Evolutionary conservation across 2,888 invertebrate species (phyloP).

Genomic region (Ophion ventricosus): DNA sequence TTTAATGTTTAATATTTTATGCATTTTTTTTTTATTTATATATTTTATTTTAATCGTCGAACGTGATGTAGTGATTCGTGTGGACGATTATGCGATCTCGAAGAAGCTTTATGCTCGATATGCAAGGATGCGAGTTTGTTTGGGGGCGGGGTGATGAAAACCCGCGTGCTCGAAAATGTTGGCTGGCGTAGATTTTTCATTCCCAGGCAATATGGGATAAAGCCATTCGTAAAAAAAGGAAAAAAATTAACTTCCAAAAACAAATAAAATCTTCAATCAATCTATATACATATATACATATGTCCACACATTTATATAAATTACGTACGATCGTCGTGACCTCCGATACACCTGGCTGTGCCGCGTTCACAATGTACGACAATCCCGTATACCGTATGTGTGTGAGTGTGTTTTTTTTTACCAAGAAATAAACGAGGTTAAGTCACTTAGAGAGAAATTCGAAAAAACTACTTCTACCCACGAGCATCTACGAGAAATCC

Average conservation of each 20-base stretch:
- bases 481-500: neutral
- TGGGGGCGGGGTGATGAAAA: neutral
- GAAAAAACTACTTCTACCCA: neutral
- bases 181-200: constrained; percentile 26
- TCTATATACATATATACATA: neutral
- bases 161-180: neutral
- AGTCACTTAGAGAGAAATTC: neutral
- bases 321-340: constrained; percentile 80
- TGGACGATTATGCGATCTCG: constrained; percentile 1
- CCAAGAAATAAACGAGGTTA: constrained; percentile 49
- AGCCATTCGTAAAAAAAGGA: constrained; percentile 44
- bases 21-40: neutral
- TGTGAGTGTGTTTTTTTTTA: constrained; percentile 26
- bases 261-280: constrained; percentile 40
- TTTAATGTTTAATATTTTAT: neutral
- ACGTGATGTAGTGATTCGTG: neutral
- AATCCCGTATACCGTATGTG: constrained; percentile 50
- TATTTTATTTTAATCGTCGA: neutral
- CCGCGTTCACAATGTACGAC: constrained; percentile 63
- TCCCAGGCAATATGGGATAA: constrained; percentile 30
- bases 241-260: constrained; percentile 17
- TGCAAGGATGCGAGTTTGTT: neutral
- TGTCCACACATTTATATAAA: constrained; percentile 55
- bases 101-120: constrained; percentile 4
- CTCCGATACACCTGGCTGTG: constrained; percentile 80